Base-by-base conservation (phyloP, 2,888 invertebrate genomes). In the Acrobasis suavella region DNA sequence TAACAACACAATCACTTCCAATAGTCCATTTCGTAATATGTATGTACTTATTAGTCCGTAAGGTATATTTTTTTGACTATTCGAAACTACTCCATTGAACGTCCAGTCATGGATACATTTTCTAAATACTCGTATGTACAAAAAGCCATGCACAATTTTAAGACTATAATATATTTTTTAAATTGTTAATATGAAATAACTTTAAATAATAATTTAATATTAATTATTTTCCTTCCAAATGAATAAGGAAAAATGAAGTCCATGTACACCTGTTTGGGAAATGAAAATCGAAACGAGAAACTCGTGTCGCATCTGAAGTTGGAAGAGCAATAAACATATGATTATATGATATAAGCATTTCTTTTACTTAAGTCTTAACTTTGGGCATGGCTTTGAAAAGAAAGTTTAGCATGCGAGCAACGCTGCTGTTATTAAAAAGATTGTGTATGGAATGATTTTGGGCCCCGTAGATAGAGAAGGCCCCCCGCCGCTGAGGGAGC, bases 371-470 rank as follows among this genome's bases (percentile, higher is more conserved):
- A 55, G 51, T 67, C 76, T 78, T 73, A 82, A 83, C 80, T 83
- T 84, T 78, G 79, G 74, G 76, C 80, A 80, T 78, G 81, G 77
- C 76, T 82, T 77, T 76, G 73, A 75, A 73, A 76, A 74, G 67
- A 82, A 85, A 85, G 84, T 87, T 89, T 89, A 89, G 78, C 82
- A 87, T 73, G 82, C 77, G 73, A 82, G 81, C 66, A 82, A 75
- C 73, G 86, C 75, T 74, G 82, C 79, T 69, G 83, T 80, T 86
- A 89, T 83, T 85, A 91, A 84, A 83, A 86, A 82, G 68, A 84
- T 78, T 71, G 80, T 74, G 72, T 78, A 77, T 62, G 84, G 81
- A 58, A 78, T 61, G 65, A 73, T 62, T 38, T 72, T 76, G 61
- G 80, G 62, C 15, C 82, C 79, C 14, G 82, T 67, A 55, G 73